phyloP scores from a whole-genome alignment of 2,888 invertebrate genomes.

The Fragum fragum region DNA sequence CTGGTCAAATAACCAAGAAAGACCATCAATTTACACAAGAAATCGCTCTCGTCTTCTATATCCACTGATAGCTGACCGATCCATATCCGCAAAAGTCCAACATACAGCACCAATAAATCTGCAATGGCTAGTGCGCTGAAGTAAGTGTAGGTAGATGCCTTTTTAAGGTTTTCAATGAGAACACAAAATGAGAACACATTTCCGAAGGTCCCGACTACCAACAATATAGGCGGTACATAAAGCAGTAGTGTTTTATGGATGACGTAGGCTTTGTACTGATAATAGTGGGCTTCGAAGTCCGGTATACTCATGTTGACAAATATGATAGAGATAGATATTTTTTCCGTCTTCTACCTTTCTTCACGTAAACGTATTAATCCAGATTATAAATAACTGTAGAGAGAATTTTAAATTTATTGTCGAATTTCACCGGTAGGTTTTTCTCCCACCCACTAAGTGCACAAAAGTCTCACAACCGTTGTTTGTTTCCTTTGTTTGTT shows the following conservation, averaged over 20 bases:
- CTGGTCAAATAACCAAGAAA: conserved; percentile 82
- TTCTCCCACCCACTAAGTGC: too few relatives aligned
- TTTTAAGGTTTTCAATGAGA: conserved; percentile 79
- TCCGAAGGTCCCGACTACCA: conserved; percentile 84
- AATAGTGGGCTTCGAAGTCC: conserved; percentile 32
- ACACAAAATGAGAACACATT: conserved; percentile 83
- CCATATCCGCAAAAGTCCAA: conserved; percentile 83
- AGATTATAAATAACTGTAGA: too few relatives aligned
- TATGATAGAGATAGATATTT: too few relatives aligned
- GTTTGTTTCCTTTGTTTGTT: too few relatives aligned
- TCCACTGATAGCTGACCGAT: conserved; percentile 81
- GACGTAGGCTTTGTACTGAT: conserved; percentile 43
- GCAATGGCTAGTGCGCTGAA: conserved; percentile 82
- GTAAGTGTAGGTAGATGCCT: conserved; percentile 84
- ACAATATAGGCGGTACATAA: conserved; percentile 81
- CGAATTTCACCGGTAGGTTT: too few relatives aligned
- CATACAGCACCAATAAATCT: conserved; percentile 83
- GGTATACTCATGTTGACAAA: conserved; percentile 28
- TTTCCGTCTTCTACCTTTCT: too few relatives aligned
- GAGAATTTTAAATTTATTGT: too few relatives aligned
- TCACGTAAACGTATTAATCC: too few relatives aligned
- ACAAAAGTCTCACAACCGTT: too few relatives aligned
- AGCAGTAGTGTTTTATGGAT: conserved; percentile 76
- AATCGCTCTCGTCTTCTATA: conserved; percentile 72
- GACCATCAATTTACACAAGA: conserved; percentile 79